phyloP scores from a whole-genome alignment of 2,888 invertebrate genomes.

The Eupithecia vulgata region DNA sequence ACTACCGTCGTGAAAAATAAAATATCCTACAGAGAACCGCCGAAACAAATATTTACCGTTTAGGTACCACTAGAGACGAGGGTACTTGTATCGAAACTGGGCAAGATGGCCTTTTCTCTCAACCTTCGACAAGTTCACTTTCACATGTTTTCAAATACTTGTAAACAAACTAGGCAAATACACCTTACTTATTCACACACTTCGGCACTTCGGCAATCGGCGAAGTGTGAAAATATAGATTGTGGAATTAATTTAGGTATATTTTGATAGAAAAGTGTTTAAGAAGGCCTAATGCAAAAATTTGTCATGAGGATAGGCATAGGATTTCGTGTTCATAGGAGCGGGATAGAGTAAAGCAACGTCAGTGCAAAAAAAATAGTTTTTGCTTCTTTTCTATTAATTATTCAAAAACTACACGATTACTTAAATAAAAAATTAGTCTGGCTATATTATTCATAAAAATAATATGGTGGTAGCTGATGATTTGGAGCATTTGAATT shows the following conservation, averaged over 20 bases:
- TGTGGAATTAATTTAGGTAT: not conserved
- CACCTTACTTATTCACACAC: not conserved
- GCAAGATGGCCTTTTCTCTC: slow-evolving; percentile 51
- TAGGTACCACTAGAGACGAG: slow-evolving; percentile 48
- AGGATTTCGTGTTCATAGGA: too few relatives aligned
- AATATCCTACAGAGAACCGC: slow-evolving; percentile 33
- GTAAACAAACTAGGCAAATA: slow-evolving; percentile 21
- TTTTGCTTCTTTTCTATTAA: too few relatives aligned
- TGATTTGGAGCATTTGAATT: too few relatives aligned
- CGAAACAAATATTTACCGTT: slow-evolving; percentile 61
- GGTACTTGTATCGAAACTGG: slow-evolving; percentile 61
- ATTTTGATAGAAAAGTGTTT: not conserved
- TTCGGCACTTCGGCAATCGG: too few relatives aligned
- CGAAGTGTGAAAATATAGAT: not conserved
- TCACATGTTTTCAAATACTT: slow-evolving; percentile 44
- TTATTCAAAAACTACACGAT: too few relatives aligned
- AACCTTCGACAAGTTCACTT: slow-evolving; percentile 51
- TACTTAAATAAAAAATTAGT: too few relatives aligned
- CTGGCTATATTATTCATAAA: too few relatives aligned
- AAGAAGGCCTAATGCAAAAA: not conserved
- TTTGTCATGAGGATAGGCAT: too few relatives aligned
- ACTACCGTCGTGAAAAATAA: slow-evolving; percentile 7
- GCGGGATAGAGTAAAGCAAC: too few relatives aligned
- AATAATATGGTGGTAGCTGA: too few relatives aligned
- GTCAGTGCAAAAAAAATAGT: too few relatives aligned